phyloP scores from a whole-genome alignment of 2,113 vertebrate species.

The Gobiocypris rarus region DNA sequence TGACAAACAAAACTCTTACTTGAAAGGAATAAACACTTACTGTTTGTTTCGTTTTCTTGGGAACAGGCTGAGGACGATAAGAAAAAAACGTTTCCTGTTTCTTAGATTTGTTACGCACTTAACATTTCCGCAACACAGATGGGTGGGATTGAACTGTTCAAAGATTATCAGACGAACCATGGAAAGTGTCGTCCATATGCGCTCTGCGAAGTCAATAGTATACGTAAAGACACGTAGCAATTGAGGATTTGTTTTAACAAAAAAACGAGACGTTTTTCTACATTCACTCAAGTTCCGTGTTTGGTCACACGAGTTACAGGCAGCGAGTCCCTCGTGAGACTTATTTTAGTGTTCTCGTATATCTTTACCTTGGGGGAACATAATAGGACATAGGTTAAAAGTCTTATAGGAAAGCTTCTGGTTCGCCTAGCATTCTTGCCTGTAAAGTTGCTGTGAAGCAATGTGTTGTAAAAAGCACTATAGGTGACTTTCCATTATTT shows the following conservation, averaged over 20 bases:
- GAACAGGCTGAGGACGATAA: not conserved
- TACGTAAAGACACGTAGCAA: not conserved
- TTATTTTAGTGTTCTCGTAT: not conserved
- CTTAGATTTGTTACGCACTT: not conserved
- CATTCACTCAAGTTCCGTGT: conserved; percentile 23
- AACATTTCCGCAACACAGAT: not conserved
- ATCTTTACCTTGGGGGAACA: no score
- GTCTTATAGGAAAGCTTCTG: no score
- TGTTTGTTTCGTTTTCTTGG: not conserved
- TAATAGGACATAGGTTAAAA: no score
- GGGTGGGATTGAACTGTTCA: not conserved
- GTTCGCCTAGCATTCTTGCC: not conserved
- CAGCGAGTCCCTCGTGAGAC: not conserved
- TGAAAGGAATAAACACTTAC: conserved; percentile 27
- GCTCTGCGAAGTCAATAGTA: not conserved
- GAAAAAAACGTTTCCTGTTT: not conserved
- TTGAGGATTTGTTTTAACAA: not conserved
- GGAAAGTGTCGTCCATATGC: no score
- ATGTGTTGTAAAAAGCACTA: no score
- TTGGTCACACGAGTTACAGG: conserved; percentile 37
- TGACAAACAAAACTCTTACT: no score
- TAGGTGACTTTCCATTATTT: no score
- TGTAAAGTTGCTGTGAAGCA: no score
- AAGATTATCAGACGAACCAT: not conserved
- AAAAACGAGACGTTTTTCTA: not conserved